Evolutionary conservation across 2,888 invertebrate species (phyloP), one percentile per base, ranked within the genome.

Genomic region (Dioctria linearis): DNA sequence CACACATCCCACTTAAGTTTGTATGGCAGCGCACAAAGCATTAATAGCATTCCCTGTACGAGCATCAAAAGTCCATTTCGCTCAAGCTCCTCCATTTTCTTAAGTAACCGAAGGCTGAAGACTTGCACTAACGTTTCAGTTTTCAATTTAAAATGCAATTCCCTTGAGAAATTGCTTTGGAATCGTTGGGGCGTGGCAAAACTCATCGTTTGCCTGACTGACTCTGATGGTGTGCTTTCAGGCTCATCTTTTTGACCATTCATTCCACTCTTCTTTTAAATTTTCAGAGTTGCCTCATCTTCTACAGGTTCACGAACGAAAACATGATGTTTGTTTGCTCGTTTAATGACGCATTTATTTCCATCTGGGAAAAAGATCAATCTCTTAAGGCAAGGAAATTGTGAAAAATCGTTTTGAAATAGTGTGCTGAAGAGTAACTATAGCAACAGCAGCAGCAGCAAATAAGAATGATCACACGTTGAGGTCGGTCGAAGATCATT

Each of bases 131-230:
- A 46, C 43, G 43, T 69, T 65, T 65, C 73, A 11, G 63, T 79
- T 80, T 80, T 80, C 80, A 80, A 80, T 80, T 80, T 80, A 80
- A 80, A 80, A 80, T 80, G 80, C 73, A 80, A 80, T 80, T 80
- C 80, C 73, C 80, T 80, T 80, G 80, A 80, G 79, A 81, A 80
- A 81, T 80, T 81, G 81, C 76, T 80, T 80, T 80, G 49, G 66
- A 79, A 81, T 81, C 81, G 71, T 67, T 69, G 69, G 79, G 81
- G 81, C 81, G 81, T 81, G 81, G 81, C 81, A 80, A 80, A 81
- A 81, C 63, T 81, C 81, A 81, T 80, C 80, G 79, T 81, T 80
- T 76, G 79, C 54, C 79, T 75, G 75, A 81, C 81, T 80, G 80
- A 80, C 78, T 80, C 66, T 75, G 80, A 80, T 73, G 80, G 57